Conservation (phyloP, 2,797 vertebrate genomes). For the Pyrocephalus nanus region DNA sequence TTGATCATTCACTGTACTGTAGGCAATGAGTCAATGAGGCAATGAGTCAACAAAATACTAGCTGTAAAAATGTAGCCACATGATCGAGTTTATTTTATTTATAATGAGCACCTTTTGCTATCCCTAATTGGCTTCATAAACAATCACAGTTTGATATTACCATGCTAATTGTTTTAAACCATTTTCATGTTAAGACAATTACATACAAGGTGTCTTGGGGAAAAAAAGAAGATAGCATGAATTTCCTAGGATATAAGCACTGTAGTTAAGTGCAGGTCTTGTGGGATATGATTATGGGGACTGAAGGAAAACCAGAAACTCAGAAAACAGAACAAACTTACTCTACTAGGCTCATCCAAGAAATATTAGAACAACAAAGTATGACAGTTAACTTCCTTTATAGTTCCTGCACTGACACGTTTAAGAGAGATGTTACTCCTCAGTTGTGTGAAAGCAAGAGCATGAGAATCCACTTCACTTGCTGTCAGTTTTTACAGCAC, state of each 20-base stretch:
- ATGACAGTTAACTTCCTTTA: not conserved
- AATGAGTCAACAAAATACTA: not conserved
- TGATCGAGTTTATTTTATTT: constrained; percentile 17
- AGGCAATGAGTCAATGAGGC: not conserved
- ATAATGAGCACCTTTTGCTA: not conserved
- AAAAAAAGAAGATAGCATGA: not conserved
- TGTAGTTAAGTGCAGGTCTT: not conserved
- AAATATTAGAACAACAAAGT: not conserved
- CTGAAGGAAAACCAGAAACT: not conserved
- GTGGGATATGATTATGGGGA: not conserved
- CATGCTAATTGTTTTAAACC: not conserved
- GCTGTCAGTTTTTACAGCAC: not conserved
- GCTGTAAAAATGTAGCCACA: not conserved
- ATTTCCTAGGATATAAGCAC: not conserved
- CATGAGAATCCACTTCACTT: not conserved
- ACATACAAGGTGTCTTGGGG: not conserved
- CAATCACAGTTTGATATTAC: not conserved
- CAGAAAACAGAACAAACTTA: not conserved
- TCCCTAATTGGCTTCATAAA: not conserved
- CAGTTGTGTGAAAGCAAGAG: not conserved
- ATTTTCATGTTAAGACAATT: not conserved
- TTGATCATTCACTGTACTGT: not conserved
- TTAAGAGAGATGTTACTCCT: not conserved
- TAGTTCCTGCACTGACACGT: not conserved
- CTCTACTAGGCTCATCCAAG: not conserved